phyloP scores from a whole-genome alignment of 2,888 invertebrate genomes.

The Rhamnusium bicolor region DNA sequence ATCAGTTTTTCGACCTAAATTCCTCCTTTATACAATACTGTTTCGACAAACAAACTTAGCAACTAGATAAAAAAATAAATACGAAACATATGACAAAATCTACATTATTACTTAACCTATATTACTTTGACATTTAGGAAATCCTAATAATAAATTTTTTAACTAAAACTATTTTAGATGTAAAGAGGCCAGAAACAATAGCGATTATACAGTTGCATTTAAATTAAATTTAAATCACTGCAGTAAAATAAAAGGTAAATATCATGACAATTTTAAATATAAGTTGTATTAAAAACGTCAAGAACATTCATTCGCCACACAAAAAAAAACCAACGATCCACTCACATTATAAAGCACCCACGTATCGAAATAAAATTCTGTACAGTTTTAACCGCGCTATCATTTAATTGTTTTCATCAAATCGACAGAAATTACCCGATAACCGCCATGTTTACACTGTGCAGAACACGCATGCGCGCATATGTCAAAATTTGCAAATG shows the following conservation, averaged over 20 bases:
- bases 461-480: slow-evolving; percentile 44
- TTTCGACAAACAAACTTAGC: background rate
- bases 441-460: slow-evolving; percentile 61
- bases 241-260: slow-evolving; percentile 48
- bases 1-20: background rate
- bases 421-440: slow-evolving; percentile 52
- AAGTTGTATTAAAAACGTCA: slow-evolving; percentile 33
- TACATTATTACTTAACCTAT: slow-evolving; percentile 21
- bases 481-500: slow-evolving; percentile 31
- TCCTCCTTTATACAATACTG: background rate
- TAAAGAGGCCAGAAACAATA: slow-evolving; percentile 19
- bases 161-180: background rate
- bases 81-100: slow-evolving; percentile 9
- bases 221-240: slow-evolving; percentile 15
- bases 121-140: slow-evolving; percentile 6
- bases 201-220: slow-evolving; percentile 7
- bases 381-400: slow-evolving; percentile 46
- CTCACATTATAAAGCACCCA: slow-evolving; percentile 55
- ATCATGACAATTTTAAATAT: slow-evolving; percentile 53
- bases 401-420: slow-evolving; percentile 59
- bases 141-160: background rate
- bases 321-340: slow-evolving; percentile 37
- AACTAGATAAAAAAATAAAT: background rate
- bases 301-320: slow-evolving; percentile 41
- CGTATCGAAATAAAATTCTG: slow-evolving; percentile 49